Evolutionary conservation across 2,888 invertebrate species (phyloP).

Genomic region (Microctonus brassicae): DNA sequence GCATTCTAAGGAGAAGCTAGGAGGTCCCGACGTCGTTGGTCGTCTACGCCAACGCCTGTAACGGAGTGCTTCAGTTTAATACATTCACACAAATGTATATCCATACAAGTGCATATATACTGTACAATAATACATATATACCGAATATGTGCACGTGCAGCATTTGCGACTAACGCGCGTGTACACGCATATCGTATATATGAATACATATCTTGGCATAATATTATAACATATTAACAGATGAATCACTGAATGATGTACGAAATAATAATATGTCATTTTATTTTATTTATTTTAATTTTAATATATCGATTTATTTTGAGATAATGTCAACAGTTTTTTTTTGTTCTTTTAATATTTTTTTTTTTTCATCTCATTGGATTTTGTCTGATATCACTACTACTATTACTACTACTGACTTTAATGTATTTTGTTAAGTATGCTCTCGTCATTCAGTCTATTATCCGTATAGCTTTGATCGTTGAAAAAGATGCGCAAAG

Average conservation of each 20-base stretch:
- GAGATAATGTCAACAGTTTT: not conserved
- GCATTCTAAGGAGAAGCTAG: slow-evolving; percentile 53
- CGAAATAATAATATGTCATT: not conserved
- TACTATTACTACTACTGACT: not conserved
- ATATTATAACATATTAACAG: slow-evolving; percentile 57
- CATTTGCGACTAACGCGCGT: slow-evolving; percentile 3
- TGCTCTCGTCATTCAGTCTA: slow-evolving; percentile 47
- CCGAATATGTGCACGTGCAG: slow-evolving; percentile 8
- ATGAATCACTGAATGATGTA: slow-evolving; percentile 54
- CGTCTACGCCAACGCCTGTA: slow-evolving; percentile 52
- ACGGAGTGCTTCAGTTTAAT: slow-evolving; percentile 41
- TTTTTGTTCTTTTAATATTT: not conserved
- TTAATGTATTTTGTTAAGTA: slow-evolving; percentile 28
- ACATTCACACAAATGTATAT: not conserved
- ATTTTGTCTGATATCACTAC: not conserved
- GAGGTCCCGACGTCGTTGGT: slow-evolving; percentile 36
- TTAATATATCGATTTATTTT: not conserved
- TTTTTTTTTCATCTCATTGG: not conserved
- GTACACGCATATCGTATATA: not conserved
- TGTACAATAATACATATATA: not conserved
- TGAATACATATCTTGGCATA: slow-evolving; percentile 36
- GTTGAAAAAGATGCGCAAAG: slow-evolving; percentile 47
- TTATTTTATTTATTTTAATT: not conserved
- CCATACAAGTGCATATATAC: not conserved
- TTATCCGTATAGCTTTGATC: slow-evolving; percentile 42